Percentiles rank a stretch among this genome's conserved stretches.
These are phyloP conservation scores for Pachypsylla venusta DNA, from an alignment of 1,140 invertebrate species.

Conservation along the genomic window DNA sequence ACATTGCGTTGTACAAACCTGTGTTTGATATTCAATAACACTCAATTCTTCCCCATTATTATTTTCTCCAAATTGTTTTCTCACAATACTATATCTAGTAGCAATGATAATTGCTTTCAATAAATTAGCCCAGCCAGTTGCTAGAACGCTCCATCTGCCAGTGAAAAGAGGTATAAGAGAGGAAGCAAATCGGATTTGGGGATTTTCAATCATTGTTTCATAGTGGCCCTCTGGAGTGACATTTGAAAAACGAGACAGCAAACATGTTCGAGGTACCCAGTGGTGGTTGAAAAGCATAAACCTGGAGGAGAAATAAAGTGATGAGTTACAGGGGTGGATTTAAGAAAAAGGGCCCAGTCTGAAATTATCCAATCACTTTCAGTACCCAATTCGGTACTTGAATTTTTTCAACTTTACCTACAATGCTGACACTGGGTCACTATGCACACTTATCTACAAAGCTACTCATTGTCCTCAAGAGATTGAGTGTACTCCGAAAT, in stretches of 20 bases:
- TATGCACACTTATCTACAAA: too few species aligned
- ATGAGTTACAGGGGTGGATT: too few species aligned
- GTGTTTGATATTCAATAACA: slow-evolving; percentile 79
- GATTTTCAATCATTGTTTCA: slow-evolving; percentile 25
- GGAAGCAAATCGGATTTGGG: neutral
- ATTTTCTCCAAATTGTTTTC: slow-evolving; percentile 72
- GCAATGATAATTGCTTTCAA: slow-evolving; percentile 60
- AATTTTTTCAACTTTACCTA: too few species aligned
- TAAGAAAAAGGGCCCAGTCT: too few species aligned
- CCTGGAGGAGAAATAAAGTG: slow-evolving; percentile 32
- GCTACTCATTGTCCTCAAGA: too few species aligned
- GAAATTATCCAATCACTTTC: too few species aligned
- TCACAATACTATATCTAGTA: slow-evolving; percentile 70
- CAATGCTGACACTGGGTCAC: too few species aligned
- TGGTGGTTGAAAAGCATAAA: slow-evolving; percentile 78
- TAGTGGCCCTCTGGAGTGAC: slow-evolving; percentile 71
- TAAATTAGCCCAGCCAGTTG: neutral
- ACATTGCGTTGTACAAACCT: slow-evolving; percentile 34
- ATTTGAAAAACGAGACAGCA: slow-evolving; percentile 74
- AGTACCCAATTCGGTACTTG: too few species aligned
- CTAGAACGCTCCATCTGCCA: neutral
- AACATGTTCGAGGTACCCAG: slow-evolving; percentile 56
- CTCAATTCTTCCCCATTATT: slow-evolving; percentile 50
- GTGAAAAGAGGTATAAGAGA: neutral
- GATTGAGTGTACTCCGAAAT: too few species aligned